phyloP scores from a whole-genome alignment of 2,888 invertebrate genomes.

The Alloscopus bannaensis region DNA sequence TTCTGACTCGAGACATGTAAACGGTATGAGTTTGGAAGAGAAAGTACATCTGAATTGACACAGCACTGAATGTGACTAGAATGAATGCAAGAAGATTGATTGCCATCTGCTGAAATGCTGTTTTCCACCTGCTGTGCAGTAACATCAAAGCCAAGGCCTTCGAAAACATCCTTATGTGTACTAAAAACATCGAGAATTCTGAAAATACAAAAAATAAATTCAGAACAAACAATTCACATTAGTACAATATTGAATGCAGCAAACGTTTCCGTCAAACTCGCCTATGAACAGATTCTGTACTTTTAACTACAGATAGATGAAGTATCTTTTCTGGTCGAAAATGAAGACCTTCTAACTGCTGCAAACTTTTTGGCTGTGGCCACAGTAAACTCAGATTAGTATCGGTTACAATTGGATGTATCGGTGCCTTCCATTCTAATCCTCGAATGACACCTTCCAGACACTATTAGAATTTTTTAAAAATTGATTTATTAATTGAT shows the following conservation, averaged over 20 bases:
- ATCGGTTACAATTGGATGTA: constrained; percentile 76
- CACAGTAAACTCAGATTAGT: constrained; percentile 78
- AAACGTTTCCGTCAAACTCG: constrained; percentile 24
- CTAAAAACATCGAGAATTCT: constrained; percentile 78
- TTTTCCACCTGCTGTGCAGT: constrained; percentile 74
- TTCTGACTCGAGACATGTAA: constrained; percentile 77
- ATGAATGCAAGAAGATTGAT: constrained; percentile 66
- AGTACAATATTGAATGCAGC: too few relatives aligned
- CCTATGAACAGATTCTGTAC: constrained; percentile 74
- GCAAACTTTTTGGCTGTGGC: constrained; percentile 80
- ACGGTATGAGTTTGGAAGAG: constrained; percentile 77
- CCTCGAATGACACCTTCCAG: constrained; percentile 72
- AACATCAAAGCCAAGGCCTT: constrained; percentile 77
- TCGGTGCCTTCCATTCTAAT: constrained; percentile 74
- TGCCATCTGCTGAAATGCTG: constrained; percentile 62
- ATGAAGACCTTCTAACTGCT: constrained; percentile 77
- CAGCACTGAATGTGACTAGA: constrained; percentile 78
- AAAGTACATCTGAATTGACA: constrained; percentile 77
- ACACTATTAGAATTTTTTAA: constrained; percentile 37
- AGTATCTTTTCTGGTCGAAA: constrained; percentile 76
- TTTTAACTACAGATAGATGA: constrained; percentile 76
- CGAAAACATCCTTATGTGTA: constrained; percentile 76
- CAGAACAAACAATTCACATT: not conserved
- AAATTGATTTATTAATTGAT: constrained; percentile 1
- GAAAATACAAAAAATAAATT: constrained; percentile 44